phyloP scores from a whole-genome alignment of 2,113 vertebrate genomes.

The Orthonyx spaldingii region DNA sequence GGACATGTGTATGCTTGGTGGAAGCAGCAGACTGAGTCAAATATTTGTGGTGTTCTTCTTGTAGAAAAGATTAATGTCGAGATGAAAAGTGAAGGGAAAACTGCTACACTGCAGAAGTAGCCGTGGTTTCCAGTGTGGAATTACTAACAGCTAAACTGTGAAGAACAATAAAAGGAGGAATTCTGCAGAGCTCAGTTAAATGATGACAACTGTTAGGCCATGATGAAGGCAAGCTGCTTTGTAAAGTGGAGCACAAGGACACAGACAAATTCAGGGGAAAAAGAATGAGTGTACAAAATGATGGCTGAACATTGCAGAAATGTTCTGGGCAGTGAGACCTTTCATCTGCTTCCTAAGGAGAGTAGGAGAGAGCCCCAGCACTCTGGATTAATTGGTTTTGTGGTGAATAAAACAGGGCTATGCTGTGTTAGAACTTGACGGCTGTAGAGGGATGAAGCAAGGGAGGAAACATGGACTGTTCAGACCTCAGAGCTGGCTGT shows the following conservation, averaged over 20 bases:
- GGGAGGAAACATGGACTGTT: neutral
- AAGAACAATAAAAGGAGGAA: neutral
- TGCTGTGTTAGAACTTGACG: neutral
- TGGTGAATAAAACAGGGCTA: neutral
- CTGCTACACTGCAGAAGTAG: neutral
- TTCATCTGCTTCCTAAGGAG: neutral
- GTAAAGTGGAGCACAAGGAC: neutral
- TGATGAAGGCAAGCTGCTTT: neutral
- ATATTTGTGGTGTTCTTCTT: neutral
- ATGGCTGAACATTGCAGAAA: neutral
- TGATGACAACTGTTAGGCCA: neutral
- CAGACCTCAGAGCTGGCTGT: neutral
- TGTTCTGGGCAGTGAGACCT: neutral
- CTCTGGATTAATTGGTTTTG: neutral
- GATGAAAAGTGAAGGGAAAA: neutral
- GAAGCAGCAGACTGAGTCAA: conserved; percentile 1
- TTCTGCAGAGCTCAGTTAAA: neutral
- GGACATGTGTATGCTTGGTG: neutral
- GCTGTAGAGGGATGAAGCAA: neutral
- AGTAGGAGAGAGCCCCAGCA: neutral
- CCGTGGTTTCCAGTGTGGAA: neutral
- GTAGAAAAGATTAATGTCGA: neutral
- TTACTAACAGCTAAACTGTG: neutral
- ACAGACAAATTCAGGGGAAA: neutral
- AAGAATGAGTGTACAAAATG: neutral